Evolutionary conservation across 30 jellyfish, hydroid and myxozoan genomes (phyloP).

Genomic region (Chrysaora quinquecirrha): DNA sequence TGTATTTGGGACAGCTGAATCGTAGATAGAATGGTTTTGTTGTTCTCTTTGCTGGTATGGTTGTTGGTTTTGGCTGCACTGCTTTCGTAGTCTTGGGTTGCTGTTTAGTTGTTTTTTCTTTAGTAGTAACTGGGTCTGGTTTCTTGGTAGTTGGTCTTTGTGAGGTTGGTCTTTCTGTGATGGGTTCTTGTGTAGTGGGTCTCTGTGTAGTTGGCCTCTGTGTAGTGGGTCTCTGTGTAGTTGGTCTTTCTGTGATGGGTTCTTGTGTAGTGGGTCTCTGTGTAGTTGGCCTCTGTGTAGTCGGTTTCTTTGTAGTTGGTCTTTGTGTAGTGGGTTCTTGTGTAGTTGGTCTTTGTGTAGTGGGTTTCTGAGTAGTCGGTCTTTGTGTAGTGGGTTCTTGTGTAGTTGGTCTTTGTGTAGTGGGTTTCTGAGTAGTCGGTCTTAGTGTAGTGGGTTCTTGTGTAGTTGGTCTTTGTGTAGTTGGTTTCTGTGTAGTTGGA

Average conservation of each 20-base stretch:
- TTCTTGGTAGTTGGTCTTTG: background rate
- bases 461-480: background rate
- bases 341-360: conserved; percentile 12
- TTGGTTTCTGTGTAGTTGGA: background rate
- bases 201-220: conserved; percentile 19
- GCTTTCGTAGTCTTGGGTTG: background rate
- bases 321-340: conserved; percentile 17
- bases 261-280: conserved; percentile 1
- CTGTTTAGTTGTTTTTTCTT: background rate
- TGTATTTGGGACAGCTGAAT: conserved; percentile 28
- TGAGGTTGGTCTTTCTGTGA: background rate
- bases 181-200: background rate
- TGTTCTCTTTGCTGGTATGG: background rate
- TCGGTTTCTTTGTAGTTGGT: background rate
- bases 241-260: conserved; percentile 31
- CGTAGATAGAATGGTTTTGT: conserved; percentile 23
- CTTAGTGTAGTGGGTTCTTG: background rate
- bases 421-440: background rate
- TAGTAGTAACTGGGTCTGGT: background rate
- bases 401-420: background rate
- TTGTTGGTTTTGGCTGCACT: background rate
- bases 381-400: background rate
- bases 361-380: conserved; percentile 19
- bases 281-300: conserved; percentile 19
- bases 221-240: conserved; percentile 26